Percentiles rank a stretch among this genome's conserved stretches.
Conservation (phyloP, 2,888 invertebrate genomes). For the Cabera pusaria region DNA sequence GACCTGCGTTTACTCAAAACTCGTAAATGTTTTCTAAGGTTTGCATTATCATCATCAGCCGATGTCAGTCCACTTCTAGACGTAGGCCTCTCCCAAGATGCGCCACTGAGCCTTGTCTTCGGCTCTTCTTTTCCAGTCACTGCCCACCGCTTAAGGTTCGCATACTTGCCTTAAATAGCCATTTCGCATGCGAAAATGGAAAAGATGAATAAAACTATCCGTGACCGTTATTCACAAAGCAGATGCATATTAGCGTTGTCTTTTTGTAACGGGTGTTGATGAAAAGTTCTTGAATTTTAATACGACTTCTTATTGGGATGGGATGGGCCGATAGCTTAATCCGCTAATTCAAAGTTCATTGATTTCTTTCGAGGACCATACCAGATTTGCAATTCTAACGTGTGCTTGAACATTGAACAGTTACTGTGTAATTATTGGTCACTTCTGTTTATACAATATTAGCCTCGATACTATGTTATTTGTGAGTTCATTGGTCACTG, state of each 20-base stretch:
- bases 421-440: constrained; percentile 35
- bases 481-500: constrained; percentile 39
- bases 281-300: constrained; percentile 15
- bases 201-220: constrained; percentile 6
- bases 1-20: constrained; percentile 18
- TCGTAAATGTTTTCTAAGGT: constrained; percentile 27
- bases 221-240: constrained; percentile 14
- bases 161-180: constrained; percentile 10
- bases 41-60: too few species aligned
- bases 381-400: constrained; percentile 15
- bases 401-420: constrained; percentile 31
- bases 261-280: constrained; percentile 17
- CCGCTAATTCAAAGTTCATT: constrained; percentile 22
- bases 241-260: constrained; percentile 16
- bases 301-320: constrained; percentile 16
- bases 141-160: too few species aligned
- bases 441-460: constrained; percentile 35
- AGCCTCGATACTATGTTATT: constrained; percentile 33
- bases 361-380: constrained; percentile 21
- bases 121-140: too few species aligned
- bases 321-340: constrained; percentile 12
- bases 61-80: too few species aligned
- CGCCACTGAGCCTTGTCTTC: too few species aligned
- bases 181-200: constrained; percentile 10
- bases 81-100: too few species aligned